Evolutionary conservation across 1,140 invertebrate genomes (phyloP).

Genomic region (Drosophila sechellia): DNA sequence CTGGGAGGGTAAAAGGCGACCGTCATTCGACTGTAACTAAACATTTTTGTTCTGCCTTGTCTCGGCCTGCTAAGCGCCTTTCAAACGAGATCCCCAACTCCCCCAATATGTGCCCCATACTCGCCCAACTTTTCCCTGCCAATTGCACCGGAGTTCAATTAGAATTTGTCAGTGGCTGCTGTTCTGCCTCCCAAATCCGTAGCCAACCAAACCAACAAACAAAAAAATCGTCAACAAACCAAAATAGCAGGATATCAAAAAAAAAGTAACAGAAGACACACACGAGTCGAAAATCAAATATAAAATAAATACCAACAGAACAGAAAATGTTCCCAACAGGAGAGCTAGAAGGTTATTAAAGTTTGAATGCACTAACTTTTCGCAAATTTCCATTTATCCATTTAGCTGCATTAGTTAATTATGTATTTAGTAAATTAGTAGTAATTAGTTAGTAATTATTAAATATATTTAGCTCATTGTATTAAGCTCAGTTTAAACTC

Average conservation of each 20-base stretch:
- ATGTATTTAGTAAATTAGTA: neutral
- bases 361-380: no score
- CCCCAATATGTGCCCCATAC: no score
- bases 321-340: conserved; percentile 11
- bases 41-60: conserved; percentile 50
- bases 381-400: neutral
- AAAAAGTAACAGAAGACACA: conserved; percentile 3
- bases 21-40: conserved; percentile 43
- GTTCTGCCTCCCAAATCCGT: neutral
- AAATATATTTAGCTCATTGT: no score
- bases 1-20: conserved; percentile 8
- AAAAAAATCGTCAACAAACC: conserved; percentile 5
- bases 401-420: neutral
- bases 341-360: neutral
- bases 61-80: conserved; percentile 46
- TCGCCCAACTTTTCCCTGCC: neutral
- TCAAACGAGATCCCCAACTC: conserved; percentile 14
- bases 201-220: conserved; percentile 6
- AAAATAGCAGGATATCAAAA: conserved; percentile 19
- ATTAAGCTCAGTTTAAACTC: no score
- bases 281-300: conserved; percentile 35
- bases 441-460: no score
- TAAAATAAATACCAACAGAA: conserved; percentile 29
- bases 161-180: conserved; percentile 36
- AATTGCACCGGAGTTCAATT: conserved; percentile 39